Percentiles rank a stretch among this genome's conserved stretches.
These are phyloP conservation scores for Hydropsyche tenuis DNA, from an alignment of 1,140 invertebrate genomes.

Conservation along the genomic window DNA sequence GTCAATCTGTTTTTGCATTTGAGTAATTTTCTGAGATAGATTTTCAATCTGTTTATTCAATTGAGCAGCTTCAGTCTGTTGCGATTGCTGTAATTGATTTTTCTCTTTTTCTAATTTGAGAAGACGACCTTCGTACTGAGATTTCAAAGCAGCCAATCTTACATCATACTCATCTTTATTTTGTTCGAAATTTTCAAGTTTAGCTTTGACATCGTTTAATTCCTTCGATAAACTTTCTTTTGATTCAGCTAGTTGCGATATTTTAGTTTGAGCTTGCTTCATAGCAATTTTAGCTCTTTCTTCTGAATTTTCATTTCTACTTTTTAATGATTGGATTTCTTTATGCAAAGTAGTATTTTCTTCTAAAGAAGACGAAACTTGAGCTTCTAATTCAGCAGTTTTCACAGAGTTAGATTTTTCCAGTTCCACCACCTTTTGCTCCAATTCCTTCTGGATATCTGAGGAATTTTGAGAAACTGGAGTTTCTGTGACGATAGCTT, in stretches of 20 bases:
- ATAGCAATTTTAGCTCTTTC: constrained; percentile 76
- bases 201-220: constrained; percentile 66
- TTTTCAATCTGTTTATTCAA: constrained; percentile 76
- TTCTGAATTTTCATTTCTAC: constrained; percentile 70
- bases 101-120: constrained; percentile 78
- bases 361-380: constrained; percentile 64
- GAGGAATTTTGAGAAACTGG: constrained; percentile 57
- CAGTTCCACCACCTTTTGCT: constrained; percentile 54
- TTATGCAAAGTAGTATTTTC: constrained; percentile 72
- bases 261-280: constrained; percentile 74
- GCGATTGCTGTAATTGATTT: constrained; percentile 69
- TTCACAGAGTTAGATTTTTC: constrained; percentile 61
- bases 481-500: constrained; percentile 56
- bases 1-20: constrained; percentile 81
- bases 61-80: constrained; percentile 67
- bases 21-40: constrained; percentile 72
- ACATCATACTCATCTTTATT: constrained; percentile 67
- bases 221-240: constrained; percentile 69
- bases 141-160: constrained; percentile 68
- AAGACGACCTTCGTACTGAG: constrained; percentile 76
- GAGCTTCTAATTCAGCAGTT: constrained; percentile 69
- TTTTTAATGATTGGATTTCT: constrained; percentile 74
- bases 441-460: constrained; percentile 54
- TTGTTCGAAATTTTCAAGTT: constrained; percentile 62
- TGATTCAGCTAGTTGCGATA: constrained; percentile 71